Percentiles rank a stretch among this genome's conserved stretches.
Evolutionary conservation across 2,888 invertebrate species (phyloP).

Genomic region (Beris chalybata): DNA sequence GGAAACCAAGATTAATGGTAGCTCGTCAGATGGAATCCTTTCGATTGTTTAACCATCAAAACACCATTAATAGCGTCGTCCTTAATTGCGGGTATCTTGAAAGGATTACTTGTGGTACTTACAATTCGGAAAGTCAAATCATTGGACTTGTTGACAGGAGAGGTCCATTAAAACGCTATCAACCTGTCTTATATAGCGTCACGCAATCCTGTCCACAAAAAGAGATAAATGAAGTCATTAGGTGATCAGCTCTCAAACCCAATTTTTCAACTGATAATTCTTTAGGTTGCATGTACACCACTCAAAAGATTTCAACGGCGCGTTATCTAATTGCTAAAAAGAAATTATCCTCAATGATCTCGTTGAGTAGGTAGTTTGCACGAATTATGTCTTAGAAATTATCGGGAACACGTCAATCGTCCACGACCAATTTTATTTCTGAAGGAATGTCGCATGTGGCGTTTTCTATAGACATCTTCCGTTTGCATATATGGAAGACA

Average conservation of each 20-base stretch:
- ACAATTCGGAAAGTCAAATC: conserved; percentile 13
- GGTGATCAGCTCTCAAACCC: conserved; percentile 15
- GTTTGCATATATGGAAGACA: conserved; percentile 3
- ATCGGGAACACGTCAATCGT: conserved; percentile 15
- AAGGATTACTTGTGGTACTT: conserved; percentile 5
- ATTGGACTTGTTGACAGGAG: conserved; percentile 26
- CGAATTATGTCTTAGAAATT: conserved; percentile 23
- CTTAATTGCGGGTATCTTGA: not conserved
- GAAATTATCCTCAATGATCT: conserved; percentile 29
- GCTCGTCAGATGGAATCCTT: too few relatives aligned
- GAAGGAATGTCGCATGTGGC: not conserved
- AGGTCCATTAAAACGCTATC: conserved; percentile 28
- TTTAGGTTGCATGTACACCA: not conserved
- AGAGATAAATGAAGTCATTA: conserved; percentile 31
- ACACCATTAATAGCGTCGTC: not conserved
- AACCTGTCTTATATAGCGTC: conserved; percentile 19
- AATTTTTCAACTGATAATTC: conserved; percentile 10
- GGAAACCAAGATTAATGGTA: too few relatives aligned
- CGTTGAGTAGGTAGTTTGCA: conserved; percentile 27
- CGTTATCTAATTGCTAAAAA: conserved; percentile 23
- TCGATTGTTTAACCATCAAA: conserved; percentile 8
- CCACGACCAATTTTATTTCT: not conserved
- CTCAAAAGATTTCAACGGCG: not conserved
- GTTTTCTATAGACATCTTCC: not conserved
- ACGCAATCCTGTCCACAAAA: conserved; percentile 19